Evolutionary conservation across 2,888 invertebrate species (phyloP).

Genomic region (Punctoribates punctum): DNA sequence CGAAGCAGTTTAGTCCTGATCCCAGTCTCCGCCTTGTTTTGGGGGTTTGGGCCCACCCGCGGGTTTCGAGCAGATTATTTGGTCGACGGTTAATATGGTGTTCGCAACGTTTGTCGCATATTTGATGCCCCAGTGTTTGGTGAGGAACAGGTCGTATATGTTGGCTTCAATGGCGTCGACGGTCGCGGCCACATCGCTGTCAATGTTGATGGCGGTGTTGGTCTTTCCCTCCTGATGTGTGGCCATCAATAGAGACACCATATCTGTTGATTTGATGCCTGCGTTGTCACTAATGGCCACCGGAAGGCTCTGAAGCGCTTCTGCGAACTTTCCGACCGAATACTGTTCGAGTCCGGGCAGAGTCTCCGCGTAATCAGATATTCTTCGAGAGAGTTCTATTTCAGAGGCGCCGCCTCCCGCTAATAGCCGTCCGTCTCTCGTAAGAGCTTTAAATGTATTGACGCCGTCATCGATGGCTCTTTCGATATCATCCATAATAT

Average conservation of each 20-base stretch:
- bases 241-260: conserved; percentile 81
- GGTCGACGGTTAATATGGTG: conserved; percentile 88
- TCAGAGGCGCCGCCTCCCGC: conserved; percentile 95
- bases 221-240: conserved; percentile 86
- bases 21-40: conserved; percentile 58
- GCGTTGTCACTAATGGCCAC: conserved; percentile 91
- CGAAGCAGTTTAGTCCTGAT: conserved; percentile 46
- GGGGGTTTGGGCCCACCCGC: conserved; percentile 79
- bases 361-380: conserved; percentile 82
- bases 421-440: conserved; percentile 66
- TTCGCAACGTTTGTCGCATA: conserved; percentile 86
- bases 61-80: conserved; percentile 96
- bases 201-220: conserved; percentile 80
- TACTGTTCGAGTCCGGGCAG: conserved; percentile 94
- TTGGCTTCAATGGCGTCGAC: conserved; percentile 72
- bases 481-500: conserved; percentile 98
- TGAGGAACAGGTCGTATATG: conserved; percentile 75
- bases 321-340: conserved; percentile 82
- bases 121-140: conserved; percentile 90
- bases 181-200: conserved; percentile 65
- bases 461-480: conserved; percentile 97
- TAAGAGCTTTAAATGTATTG: conserved; percentile 91
- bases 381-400: conserved; percentile 81
- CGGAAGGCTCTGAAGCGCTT: conserved; percentile 82
- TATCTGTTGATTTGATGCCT: conserved; percentile 79